Evolutionary conservation across 2,888 invertebrate species (phyloP), one percentile per base, ranked within the genome.

Genomic region (Aquatica leii): DNA sequence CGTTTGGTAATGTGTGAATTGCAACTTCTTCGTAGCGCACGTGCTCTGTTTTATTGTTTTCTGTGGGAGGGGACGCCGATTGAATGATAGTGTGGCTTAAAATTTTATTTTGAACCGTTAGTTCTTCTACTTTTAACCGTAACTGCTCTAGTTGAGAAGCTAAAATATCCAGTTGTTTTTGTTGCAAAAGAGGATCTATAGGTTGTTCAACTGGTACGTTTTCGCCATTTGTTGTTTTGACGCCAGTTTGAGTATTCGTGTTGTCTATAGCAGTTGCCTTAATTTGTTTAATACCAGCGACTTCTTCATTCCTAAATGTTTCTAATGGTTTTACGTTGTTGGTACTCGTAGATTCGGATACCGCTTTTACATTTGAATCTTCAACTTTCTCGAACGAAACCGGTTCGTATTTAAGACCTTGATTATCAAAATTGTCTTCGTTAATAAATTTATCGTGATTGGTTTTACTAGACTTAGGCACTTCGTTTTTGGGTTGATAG

Each of bases 71-170:
- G 4, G 50, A 14, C 2, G 24, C 50, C n/a, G 50, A 41, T 34
- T 64, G 59, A 51, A 52, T 65, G 15, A 60, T 60, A n/a, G 51
- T 60, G 11, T 60, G 50, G 40, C 57, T 65, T 20, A 65, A 49
- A 21, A 59, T 46, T 34, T 65, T 57, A 40, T 65, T 81, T 69
- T 81, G 78, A 1, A 73, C 76, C 15, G 77, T 76, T 5, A 81
- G 69, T 66, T 78, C 75, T 46, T 80, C 78, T 15, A 81, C 75
- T 61, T 77, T 72, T 12, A 73, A 74, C 59, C 77, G 72, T 34
- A 81, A 72, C 56, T 80, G 76, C 68, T 80, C 77, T 41, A 81
- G 76, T 71, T 81, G 78, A 2, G 79, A 77, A 0, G 78, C 80
- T 24, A 81, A 67, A 64, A 78, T 77, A 34, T 76, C 78, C 50